phyloP scores from a whole-genome alignment of 2,888 invertebrate genomes.

The Athalia rosae region DNA sequence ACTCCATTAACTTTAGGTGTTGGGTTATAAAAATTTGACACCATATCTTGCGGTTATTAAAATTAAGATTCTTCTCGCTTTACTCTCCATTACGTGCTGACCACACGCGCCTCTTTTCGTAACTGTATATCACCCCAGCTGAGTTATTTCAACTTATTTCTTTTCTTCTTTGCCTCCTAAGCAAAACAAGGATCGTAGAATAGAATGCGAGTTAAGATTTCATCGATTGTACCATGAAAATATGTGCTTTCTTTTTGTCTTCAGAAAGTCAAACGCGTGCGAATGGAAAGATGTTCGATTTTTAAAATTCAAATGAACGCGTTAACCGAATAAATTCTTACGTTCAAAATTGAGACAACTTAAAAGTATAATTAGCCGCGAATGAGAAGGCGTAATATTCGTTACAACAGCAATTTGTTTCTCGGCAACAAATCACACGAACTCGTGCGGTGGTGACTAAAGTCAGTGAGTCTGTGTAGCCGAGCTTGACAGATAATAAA shows the following conservation, averaged over 20 bases:
- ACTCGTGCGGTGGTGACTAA: constrained; percentile 1
- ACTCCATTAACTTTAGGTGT: constrained; percentile 34
- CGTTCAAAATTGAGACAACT: constrained; percentile 26
- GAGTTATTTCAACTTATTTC: too few relatives aligned
- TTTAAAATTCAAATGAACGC: too few relatives aligned
- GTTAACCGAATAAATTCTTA: not conserved
- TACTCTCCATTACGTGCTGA: not conserved
- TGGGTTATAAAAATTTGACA: constrained; percentile 28
- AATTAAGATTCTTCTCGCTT: constrained; percentile 29
- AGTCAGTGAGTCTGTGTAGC: not conserved
- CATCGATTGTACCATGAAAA: too few relatives aligned
- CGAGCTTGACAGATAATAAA: constrained; percentile 44
- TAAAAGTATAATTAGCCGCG: constrained; percentile 16
- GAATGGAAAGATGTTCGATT: too few relatives aligned
- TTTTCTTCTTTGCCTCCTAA: not conserved
- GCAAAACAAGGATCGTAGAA: not conserved
- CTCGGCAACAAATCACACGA: constrained; percentile 64
- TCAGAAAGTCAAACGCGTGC: not conserved
- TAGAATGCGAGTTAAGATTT: too few relatives aligned
- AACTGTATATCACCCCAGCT: constrained; percentile 17
- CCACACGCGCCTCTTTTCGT: not conserved
- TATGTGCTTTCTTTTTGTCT: too few relatives aligned
- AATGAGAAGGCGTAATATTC: constrained; percentile 63
- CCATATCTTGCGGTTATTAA: constrained; percentile 39
- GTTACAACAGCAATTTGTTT: constrained; percentile 62